A percentile compares a stretch with the other conserved stretches of the same genome.
phyloP scores from a whole-genome alignment of 2,888 invertebrate species.

The Therioaphis trifolii region DNA sequence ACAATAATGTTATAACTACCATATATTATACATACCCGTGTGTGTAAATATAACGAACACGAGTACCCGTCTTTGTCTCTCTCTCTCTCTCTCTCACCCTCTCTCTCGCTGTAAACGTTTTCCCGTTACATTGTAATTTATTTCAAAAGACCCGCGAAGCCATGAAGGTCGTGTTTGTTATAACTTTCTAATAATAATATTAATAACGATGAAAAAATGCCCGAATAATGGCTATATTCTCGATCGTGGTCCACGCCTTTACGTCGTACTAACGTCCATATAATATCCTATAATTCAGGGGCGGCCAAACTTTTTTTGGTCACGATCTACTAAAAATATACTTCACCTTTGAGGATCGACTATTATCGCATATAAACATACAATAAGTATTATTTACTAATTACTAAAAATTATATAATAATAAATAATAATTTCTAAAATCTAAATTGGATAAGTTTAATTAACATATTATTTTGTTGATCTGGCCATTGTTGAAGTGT shows the following conservation, averaged over 20 bases:
- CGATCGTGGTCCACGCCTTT: slow-evolving; percentile 36
- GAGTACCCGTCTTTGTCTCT: background rate
- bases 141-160: slow-evolving; percentile 7
- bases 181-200: slow-evolving; percentile 11
- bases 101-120: background rate
- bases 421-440: too few relatives aligned
- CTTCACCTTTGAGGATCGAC: too few relatives aligned
- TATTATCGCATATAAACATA: background rate
- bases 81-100: too few relatives aligned
- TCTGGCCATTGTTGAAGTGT: too few relatives aligned
- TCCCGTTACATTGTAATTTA: background rate
- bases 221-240: slow-evolving; percentile 31
- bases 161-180: background rate
- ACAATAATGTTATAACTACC: background rate
- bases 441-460: too few relatives aligned
- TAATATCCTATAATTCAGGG: background rate
- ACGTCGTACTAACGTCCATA: background rate
- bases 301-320: background rate
- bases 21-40: background rate
- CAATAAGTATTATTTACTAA: too few relatives aligned
- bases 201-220: too few relatives aligned
- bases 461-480: too few relatives aligned
- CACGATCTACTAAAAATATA: too few relatives aligned
- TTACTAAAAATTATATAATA: too few relatives aligned
- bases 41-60: background rate